A percentile compares a stretch with the other conserved stretches of the same genome.
phyloP scores from a whole-genome alignment of 2,113 vertebrate genomes.

The Ranitomeya imitator region DNA sequence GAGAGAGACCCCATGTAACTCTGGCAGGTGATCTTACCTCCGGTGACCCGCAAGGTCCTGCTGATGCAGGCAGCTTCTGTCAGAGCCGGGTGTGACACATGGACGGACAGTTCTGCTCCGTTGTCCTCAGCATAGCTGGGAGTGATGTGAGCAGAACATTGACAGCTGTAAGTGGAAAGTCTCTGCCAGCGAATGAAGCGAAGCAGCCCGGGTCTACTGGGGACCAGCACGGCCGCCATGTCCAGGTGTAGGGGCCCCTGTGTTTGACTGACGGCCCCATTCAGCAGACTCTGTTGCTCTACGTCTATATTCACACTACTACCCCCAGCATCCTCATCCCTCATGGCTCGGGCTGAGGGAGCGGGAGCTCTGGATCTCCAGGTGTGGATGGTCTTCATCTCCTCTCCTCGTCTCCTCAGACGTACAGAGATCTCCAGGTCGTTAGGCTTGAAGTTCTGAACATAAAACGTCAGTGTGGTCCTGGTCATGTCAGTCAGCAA shows the following conservation, averaged over 20 bases:
- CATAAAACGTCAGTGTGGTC: background rate
- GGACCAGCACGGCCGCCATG: background rate
- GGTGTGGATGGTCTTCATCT: background rate
- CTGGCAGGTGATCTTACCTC: background rate
- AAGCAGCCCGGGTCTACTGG: background rate
- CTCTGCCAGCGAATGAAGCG: background rate
- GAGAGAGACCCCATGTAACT: too few relatives aligned
- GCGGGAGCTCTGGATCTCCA: background rate
- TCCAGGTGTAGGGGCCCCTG: background rate
- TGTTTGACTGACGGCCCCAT: background rate
- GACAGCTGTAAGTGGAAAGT: background rate
- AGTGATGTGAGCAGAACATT: constrained; percentile 21
- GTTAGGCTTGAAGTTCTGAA: constrained; percentile 43
- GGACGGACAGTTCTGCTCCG: background rate
- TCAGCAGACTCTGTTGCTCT: background rate
- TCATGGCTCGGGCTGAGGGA: background rate
- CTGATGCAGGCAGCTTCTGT: background rate
- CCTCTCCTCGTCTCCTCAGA: background rate
- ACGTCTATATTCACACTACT: background rate
- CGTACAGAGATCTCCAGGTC: background rate
- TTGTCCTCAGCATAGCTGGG: constrained; percentile 4
- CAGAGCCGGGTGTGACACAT: constrained; percentile 9
- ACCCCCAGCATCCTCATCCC: background rate
- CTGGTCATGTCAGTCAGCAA: constrained; percentile 19
- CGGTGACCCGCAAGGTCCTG: background rate